A percentile compares a stretch with the other conserved stretches of the same genome.
phyloP scores from a whole-genome alignment of 2,113 vertebrate species.

The Cyanoramphus novaezelandiae region DNA sequence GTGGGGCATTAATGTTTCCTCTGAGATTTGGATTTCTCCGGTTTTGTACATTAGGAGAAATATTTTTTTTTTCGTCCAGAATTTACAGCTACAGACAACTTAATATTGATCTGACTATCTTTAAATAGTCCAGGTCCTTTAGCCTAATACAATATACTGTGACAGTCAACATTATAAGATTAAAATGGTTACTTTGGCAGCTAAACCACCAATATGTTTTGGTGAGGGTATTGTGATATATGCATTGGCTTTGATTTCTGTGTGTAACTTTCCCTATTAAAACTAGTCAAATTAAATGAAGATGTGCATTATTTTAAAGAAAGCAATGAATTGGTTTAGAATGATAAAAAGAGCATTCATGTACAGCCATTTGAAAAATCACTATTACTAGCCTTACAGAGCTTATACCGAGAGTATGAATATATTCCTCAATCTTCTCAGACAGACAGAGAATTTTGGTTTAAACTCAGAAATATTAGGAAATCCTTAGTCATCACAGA shows the following conservation, averaged over 20 bases:
- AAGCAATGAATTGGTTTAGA: slow-evolving; percentile 8
- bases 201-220: background rate
- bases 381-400: background rate
- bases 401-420: background rate
- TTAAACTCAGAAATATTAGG: slow-evolving; percentile 28
- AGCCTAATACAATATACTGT: background rate
- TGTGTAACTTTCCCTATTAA: background rate
- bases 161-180: slow-evolving; percentile 34
- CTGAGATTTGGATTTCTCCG: slow-evolving; percentile 43
- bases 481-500: background rate
- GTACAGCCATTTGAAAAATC: background rate
- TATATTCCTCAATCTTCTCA: background rate
- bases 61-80: slow-evolving; percentile 31
- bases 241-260: background rate
- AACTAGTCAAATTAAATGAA: slow-evolving; percentile 23
- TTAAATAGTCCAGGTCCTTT: slow-evolving; percentile 15
- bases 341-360: background rate
- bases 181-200: background rate
- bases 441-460: slow-evolving; percentile 3
- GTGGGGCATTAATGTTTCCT: slow-evolving; percentile 59
- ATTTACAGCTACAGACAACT: slow-evolving; percentile 61
- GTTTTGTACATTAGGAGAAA: slow-evolving; percentile 60
- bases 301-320: background rate
- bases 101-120: slow-evolving; percentile 31
- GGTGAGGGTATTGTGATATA: background rate